These are phyloP conservation scores for Aporophyla lueneburgensis DNA, from an alignment of 2,888 invertebrate genomes.

Conservation along the genomic window DNA sequence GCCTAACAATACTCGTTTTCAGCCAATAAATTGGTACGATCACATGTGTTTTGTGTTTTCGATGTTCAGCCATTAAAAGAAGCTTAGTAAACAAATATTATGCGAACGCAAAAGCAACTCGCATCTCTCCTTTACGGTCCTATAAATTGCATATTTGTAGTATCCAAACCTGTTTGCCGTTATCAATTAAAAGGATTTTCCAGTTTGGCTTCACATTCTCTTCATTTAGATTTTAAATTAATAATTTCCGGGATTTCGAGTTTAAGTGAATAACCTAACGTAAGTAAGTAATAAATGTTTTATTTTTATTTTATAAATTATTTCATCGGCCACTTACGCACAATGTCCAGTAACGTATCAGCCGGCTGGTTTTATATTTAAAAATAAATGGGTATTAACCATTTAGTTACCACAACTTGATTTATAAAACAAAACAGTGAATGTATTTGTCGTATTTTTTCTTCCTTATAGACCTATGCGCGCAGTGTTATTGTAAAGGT, in stretches of 20 bases:
- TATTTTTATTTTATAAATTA: conserved; percentile 21
- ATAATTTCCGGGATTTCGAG: conserved; percentile 17
- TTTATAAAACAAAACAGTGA: conserved; percentile 65
- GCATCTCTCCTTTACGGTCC: conserved; percentile 3
- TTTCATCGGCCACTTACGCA: conserved; percentile 27
- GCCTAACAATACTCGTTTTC: neutral
- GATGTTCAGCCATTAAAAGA: neutral
- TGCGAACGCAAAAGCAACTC: neutral
- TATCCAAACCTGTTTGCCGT: conserved; percentile 1
- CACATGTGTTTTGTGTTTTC: neutral
- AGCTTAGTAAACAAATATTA: neutral
- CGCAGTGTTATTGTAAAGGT: conserved; percentile 61
- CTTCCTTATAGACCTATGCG: conserved; percentile 66
- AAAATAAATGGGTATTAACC: conserved; percentile 56
- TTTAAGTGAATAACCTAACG: conserved; percentile 6
- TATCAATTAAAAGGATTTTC: conserved; percentile 7
- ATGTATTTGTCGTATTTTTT: conserved; percentile 61
- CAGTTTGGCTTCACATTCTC: conserved; percentile 16
- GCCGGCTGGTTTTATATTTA: conserved; percentile 49
- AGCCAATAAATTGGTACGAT: neutral
- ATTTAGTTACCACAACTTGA: conserved; percentile 57
- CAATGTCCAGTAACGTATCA: conserved; percentile 33
- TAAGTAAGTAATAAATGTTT: neutral
- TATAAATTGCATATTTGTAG: neutral
- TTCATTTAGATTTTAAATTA: conserved; percentile 13